phyloP scores from a whole-genome alignment of 30 jellyfish, hydroid and myxozoan species.

The Aurelia sp. region DNA sequence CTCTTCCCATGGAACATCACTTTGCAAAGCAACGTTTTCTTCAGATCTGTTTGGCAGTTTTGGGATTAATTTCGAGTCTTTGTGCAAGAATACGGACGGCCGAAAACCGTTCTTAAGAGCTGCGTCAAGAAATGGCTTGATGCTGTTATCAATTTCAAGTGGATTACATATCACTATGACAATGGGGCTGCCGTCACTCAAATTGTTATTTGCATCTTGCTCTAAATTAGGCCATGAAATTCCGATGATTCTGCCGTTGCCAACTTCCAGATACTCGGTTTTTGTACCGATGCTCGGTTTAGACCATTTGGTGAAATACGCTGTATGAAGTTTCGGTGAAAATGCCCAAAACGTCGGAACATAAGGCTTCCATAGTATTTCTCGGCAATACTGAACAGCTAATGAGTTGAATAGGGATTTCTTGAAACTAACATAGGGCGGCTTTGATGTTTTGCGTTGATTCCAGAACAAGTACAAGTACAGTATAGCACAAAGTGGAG shows the following conservation, averaged over 20 bases:
- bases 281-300: background rate
- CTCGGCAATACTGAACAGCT: conserved; percentile 60
- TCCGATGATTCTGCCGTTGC: conserved; percentile 47
- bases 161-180: conserved; percentile 45
- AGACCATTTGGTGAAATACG: conserved; percentile 16
- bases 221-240: conserved; percentile 45
- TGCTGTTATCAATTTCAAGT: conserved; percentile 8
- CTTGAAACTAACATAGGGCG: conserved; percentile 40
- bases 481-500: conserved; percentile 68
- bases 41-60: conserved; percentile 28
- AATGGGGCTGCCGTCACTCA: conserved; percentile 21
- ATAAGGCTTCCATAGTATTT: conserved; percentile 35
- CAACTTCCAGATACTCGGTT: conserved; percentile 59
- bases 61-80: conserved; percentile 32
- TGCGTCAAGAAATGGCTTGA: conserved; percentile 46
- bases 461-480: conserved; percentile 56
- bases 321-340: conserved; percentile 48
- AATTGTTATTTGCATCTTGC: background rate
- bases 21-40: background rate
- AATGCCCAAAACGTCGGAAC: conserved; percentile 72
- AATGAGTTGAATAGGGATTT: conserved; percentile 58
- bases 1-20: background rate
- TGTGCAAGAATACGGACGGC: conserved; percentile 40
- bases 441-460: conserved; percentile 27
- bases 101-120: conserved; percentile 44